phyloP scores from a whole-genome alignment of 2,888 invertebrate genomes.

The Lacanobia oleracea region DNA sequence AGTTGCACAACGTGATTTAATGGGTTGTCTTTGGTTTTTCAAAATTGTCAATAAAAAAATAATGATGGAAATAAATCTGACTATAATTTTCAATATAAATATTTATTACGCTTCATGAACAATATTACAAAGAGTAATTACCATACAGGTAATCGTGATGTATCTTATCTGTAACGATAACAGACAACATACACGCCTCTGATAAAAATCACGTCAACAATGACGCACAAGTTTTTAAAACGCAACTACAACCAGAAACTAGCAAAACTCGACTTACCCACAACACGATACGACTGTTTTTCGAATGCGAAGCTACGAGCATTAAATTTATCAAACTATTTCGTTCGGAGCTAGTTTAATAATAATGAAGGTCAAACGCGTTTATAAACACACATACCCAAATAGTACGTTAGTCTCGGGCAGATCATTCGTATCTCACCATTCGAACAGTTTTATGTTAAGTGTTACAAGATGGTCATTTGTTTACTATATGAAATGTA shows the following conservation, averaged over 20 bases:
- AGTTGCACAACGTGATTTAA: no score
- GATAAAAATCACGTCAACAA: conserved; percentile 1
- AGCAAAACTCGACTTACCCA: conserved; percentile 18
- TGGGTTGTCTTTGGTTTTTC: no score
- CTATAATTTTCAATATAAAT: no score
- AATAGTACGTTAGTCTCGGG: background rate
- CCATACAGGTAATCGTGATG: background rate
- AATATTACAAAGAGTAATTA: no score
- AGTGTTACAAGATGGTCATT: background rate
- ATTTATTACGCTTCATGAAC: no score
- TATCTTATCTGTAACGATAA: background rate
- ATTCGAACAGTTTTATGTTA: background rate
- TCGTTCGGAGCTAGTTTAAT: conserved; percentile 9
- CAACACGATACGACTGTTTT: conserved; percentile 9
- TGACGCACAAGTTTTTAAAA: background rate
- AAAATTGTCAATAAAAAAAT: no score
- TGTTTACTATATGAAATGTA: conserved; percentile 3
- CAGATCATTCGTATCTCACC: conserved; percentile 16
- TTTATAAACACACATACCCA: conserved; percentile 21
- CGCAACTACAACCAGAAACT: background rate
- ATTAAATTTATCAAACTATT: conserved; percentile 3
- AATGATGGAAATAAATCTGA: no score
- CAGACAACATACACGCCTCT: background rate
- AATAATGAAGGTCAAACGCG: conserved; percentile 39
- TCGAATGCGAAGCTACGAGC: conserved; percentile 5